Percentiles rank a stretch among this genome's conserved stretches.
phyloP scores from a whole-genome alignment of 2,888 invertebrate genomes.

The Meloe dianella region DNA sequence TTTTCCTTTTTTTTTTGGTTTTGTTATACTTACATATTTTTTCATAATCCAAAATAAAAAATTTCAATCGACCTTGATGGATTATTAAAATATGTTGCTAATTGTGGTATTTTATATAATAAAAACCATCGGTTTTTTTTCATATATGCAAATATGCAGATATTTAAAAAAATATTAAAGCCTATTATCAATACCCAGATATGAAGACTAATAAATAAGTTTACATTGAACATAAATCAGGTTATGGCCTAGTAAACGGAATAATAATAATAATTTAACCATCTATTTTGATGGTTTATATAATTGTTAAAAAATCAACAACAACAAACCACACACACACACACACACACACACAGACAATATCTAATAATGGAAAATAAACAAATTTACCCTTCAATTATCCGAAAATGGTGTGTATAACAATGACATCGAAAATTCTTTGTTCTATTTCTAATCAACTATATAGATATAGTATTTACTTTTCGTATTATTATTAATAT shows the following conservation, averaged over 20 bases:
- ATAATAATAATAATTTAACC: neutral
- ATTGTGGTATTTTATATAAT: too few species aligned
- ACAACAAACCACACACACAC: neutral
- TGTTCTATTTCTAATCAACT: conserved; percentile 29
- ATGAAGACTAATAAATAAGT: neutral
- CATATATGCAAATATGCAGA: too few species aligned
- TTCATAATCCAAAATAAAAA: too few species aligned
- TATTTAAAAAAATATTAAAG: neutral
- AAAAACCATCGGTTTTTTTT: too few species aligned
- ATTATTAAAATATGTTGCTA: too few species aligned
- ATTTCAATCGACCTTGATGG: too few species aligned
- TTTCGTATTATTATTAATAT: conserved; percentile 13
- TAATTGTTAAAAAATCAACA: neutral
- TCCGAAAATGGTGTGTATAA: neutral
- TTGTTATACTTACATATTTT: too few species aligned
- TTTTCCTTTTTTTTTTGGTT: neutral
- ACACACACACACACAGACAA: too few species aligned
- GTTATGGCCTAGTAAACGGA: neutral
- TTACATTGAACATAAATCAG: neutral
- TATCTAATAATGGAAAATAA: neutral
- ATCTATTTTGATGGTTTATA: neutral
- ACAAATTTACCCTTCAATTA: conserved; percentile 1
- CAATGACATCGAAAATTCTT: conserved; percentile 5
- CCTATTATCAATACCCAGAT: neutral
- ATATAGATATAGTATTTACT: conserved; percentile 2